Evolutionary conservation across 2,888 invertebrate genomes (phyloP).

Genomic region (Nowickia ferox): DNA sequence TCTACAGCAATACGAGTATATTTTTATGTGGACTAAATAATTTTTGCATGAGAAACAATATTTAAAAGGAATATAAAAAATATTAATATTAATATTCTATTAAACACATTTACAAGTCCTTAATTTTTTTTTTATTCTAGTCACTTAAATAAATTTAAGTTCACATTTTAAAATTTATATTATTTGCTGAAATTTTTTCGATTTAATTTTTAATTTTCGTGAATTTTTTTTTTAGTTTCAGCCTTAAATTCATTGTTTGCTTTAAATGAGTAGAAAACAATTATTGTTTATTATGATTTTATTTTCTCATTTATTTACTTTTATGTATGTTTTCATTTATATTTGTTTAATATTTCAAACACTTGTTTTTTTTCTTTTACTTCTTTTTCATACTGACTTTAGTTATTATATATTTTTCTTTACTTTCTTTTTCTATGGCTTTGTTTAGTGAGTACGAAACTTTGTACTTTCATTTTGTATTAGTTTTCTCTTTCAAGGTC

Average conservation of each 20-base stretch:
- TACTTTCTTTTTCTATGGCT: slow-evolving; percentile 33
- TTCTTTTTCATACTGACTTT: slow-evolving; percentile 38
- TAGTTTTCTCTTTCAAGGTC: slow-evolving; percentile 68
- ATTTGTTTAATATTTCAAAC: slow-evolving; percentile 68
- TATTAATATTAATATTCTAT: too few relatives aligned
- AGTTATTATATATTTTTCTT: slow-evolving; percentile 5
- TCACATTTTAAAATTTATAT: slow-evolving; percentile 1
- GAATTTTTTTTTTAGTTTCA: background rate
- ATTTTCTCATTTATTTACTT: slow-evolving; percentile 39
- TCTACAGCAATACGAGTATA: slow-evolving; percentile 5
- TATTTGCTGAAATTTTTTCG: slow-evolving; percentile 2
- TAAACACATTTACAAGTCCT: background rate
- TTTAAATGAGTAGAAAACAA: background rate
- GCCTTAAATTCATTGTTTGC: background rate
- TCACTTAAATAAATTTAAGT: background rate
- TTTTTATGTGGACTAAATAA: slow-evolving; percentile 19
- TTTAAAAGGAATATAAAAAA: slow-evolving; percentile 11
- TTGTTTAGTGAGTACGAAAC: slow-evolving; percentile 60
- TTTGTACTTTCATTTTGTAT: slow-evolving; percentile 48
- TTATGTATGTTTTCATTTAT: background rate
- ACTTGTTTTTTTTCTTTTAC: slow-evolving; percentile 62
- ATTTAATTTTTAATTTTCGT: background rate
- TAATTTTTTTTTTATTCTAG: background rate
- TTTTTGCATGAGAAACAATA: slow-evolving; percentile 16
- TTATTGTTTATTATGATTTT: slow-evolving; percentile 30